These are phyloP conservation scores for Sparus aurata DNA, from an alignment of 2,797 vertebrate species.

Conservation along the genomic window DNA sequence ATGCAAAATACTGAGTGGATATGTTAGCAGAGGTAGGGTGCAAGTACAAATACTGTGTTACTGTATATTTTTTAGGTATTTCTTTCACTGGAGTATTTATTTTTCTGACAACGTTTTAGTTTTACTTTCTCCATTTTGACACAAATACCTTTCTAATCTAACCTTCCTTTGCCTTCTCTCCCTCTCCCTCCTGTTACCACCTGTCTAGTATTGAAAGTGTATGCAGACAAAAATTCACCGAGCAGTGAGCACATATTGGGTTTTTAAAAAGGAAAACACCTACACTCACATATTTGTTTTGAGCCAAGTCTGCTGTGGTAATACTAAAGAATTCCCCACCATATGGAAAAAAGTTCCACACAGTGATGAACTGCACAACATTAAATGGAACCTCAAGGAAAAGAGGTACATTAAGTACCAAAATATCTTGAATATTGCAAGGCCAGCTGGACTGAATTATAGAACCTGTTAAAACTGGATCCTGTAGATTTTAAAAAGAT, in stretches of 20 bases:
- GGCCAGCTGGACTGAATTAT: conserved; percentile 8
- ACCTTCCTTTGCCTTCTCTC: not conserved
- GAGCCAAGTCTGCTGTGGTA: not conserved
- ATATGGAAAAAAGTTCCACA: not conserved
- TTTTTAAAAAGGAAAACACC: conserved; percentile 2
- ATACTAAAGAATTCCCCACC: not conserved
- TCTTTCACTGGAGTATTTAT: too few species aligned
- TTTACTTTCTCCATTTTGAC: too few species aligned
- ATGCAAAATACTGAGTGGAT: too few species aligned
- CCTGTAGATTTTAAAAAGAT: conserved; percentile 14
- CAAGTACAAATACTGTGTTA: too few species aligned
- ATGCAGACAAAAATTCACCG: not conserved
- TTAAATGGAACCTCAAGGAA: conserved; percentile 34
- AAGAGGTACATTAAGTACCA: conserved; percentile 15
- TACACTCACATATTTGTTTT: not conserved
- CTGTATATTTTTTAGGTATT: too few species aligned
- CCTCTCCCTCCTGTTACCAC: conserved; percentile 10
- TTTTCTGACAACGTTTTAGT: too few species aligned
- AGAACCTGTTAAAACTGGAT: not conserved
- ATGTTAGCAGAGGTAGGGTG: too few species aligned
- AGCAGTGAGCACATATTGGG: not conserved
- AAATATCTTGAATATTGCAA: conserved; percentile 15
- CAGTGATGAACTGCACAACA: not conserved
- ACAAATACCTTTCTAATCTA: too few species aligned
- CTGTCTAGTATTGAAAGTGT: conserved; percentile 3